Percentiles rank a stretch among this genome's conserved stretches.
Evolutionary conservation across 2,888 invertebrate species (phyloP).

Genomic region (Heliconius erato): DNA sequence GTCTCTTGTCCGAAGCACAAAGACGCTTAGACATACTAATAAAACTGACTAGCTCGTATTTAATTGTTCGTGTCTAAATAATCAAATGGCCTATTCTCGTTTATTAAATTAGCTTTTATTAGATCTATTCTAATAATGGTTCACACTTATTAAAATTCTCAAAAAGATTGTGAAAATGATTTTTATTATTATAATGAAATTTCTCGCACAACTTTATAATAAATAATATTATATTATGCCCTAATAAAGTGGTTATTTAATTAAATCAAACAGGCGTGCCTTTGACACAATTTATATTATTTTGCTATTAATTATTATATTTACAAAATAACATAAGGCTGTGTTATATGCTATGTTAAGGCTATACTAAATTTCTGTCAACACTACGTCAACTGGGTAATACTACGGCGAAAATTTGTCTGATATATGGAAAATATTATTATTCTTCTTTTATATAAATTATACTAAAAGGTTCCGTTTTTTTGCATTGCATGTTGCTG

Average conservation of each 20-base stretch:
- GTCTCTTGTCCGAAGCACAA: slow-evolving; percentile 70
- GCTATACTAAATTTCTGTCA: background rate
- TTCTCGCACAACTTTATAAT: background rate
- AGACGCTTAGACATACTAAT: slow-evolving; percentile 65
- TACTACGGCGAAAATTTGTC: background rate
- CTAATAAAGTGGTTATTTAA: background rate
- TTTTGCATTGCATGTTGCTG: no score
- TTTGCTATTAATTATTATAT: no score
- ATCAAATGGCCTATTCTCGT: slow-evolving; percentile 39
- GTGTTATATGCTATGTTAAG: background rate
- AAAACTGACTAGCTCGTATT: slow-evolving; percentile 52
- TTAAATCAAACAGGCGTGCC: background rate
- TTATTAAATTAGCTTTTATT: slow-evolving; percentile 43
- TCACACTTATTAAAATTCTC: background rate
- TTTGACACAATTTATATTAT: background rate
- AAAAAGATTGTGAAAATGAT: background rate
- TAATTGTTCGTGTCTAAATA: slow-evolving; percentile 45
- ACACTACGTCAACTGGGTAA: background rate
- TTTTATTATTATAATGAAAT: slow-evolving; percentile 11
- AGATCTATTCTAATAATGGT: background rate
- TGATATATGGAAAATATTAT: no score
- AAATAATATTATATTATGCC: background rate
- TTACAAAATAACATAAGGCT: no score
- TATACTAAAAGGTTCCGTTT: no score
- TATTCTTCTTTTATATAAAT: background rate